These are phyloP conservation scores for Eueides isabella DNA, from an alignment of 1,140 invertebrate species.

Conservation along the genomic window DNA sequence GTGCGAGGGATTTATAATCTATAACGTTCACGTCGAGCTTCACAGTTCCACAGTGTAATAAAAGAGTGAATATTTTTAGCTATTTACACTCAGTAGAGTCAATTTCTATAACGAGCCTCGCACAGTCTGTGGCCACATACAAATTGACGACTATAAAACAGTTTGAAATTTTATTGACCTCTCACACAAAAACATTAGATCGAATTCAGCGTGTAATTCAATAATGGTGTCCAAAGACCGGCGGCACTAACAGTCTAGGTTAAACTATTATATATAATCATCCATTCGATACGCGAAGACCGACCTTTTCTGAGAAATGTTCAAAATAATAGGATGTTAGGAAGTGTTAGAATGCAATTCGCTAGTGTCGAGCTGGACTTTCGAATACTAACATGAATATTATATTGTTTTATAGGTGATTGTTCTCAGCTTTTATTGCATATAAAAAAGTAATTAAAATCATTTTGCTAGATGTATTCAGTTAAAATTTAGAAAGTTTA, in stretches of 20 bases:
- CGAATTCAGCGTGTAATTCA: constrained; percentile 71
- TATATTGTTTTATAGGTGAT: constrained; percentile 16
- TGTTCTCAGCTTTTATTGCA: constrained; percentile 15
- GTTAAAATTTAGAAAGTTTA: background rate
- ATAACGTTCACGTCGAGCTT: constrained; percentile 42
- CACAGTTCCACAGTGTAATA: constrained; percentile 49
- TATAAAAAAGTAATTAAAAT: constrained; percentile 13
- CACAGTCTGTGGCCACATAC: constrained; percentile 53
- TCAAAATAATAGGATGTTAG: constrained; percentile 37
- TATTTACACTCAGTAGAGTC: constrained; percentile 41
- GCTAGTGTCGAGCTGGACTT: constrained; percentile 41
- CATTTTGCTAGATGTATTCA: background rate
- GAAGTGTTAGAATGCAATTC: constrained; percentile 49
- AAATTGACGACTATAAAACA: constrained; percentile 63
- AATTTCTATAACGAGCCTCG: constrained; percentile 29
- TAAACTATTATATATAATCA: constrained; percentile 71
- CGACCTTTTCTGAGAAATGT: constrained; percentile 53
- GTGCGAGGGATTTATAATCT: constrained; percentile 53
- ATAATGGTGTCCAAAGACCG: constrained; percentile 75
- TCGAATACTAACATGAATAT: constrained; percentile 36
- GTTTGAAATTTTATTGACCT: constrained; percentile 44
- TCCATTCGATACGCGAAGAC: constrained; percentile 65
- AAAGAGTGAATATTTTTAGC: constrained; percentile 37
- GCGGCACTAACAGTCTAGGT: constrained; percentile 68
- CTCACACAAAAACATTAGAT: constrained; percentile 64